Evolutionary conservation across 2,888 invertebrate species (phyloP).

Genomic region (Anaspis maculata): DNA sequence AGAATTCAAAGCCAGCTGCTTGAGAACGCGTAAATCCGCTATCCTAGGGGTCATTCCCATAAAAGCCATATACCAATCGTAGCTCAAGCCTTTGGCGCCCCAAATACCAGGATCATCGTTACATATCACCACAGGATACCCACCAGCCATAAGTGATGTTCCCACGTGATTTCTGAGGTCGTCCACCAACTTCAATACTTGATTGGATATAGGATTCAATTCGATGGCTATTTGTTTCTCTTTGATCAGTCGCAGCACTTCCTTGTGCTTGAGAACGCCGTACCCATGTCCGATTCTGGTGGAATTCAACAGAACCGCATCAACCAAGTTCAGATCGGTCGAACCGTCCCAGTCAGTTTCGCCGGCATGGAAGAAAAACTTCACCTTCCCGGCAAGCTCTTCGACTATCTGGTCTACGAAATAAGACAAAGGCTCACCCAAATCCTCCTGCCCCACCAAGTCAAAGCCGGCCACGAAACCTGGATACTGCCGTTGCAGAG

Average conservation of each 20-base stretch:
- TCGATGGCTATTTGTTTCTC: constrained; percentile 60
- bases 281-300: constrained; percentile 73
- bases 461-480: constrained; percentile 70
- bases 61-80: constrained; percentile 73
- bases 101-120: constrained; percentile 70
- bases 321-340: constrained; percentile 65
- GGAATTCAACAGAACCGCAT: constrained; percentile 65
- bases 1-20: constrained; percentile 67
- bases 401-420: constrained; percentile 49
- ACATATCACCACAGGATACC: constrained; percentile 63
- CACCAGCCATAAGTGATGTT: constrained; percentile 52
- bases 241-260: constrained; percentile 49
- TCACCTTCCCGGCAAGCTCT: no score
- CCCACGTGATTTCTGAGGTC: constrained; percentile 73
- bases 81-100: constrained; percentile 62
- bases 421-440: constrained; percentile 53
- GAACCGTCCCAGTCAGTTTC: constrained; percentile 69
- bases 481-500: constrained; percentile 49
- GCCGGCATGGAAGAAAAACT: constrained; percentile 60
- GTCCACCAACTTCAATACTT: constrained; percentile 56
- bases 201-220: constrained; percentile 71
- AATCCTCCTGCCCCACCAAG: constrained; percentile 72
- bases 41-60: constrained; percentile 59
- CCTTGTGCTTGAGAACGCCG: constrained; percentile 64
- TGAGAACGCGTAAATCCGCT: constrained; percentile 61